Evolutionary conservation across 2,113 vertebrate genomes (phyloP), one percentile per base, ranked within the genome.

Genomic region (Merops nubicus): DNA sequence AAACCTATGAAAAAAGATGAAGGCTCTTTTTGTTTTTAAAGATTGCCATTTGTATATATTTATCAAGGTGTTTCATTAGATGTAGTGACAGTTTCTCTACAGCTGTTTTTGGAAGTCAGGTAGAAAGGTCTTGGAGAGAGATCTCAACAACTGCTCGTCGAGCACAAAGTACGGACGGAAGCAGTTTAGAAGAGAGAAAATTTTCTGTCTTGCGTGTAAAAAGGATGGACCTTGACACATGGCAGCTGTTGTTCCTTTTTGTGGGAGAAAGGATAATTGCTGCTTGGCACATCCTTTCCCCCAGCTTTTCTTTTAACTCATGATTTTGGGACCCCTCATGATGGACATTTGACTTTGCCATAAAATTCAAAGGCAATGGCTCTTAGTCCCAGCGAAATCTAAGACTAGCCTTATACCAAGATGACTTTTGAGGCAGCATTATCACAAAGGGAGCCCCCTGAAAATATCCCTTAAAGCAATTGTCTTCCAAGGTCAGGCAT

Each of bases 291-390:
- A 48, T 4, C 57, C 23, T 56, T 63, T 51, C 9, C 15, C 15
- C 3, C 6, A 29, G 0, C 15, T 62, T 89, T 28, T 36, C 34
- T 43, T 69, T 70, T 89, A 38, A 73, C 47, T 92, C 33, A 70
- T 34, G 17, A 82, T 29, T 8, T 31, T 63, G 43, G n/a, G 45
- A 68, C 1, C 6, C 16, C 17, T 87, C 62, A 68, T 0, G 0
- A 78, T 4, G 26, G 18, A 48, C 28, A 45, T 50, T 48, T 50
- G 38, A n/a, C 31, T 81, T 89, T 54, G 28, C 38, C 5, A 11
- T 26, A 34, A 4, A 28, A 78, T 72, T 8, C 3, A 47, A 75
- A 82, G 60, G 13, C 25, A 69, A 36, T 43, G 15, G 9, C 2
- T 76, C 7, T 56, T 40, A 48, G 53, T 45, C 11, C 11, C 69